Base-by-base conservation (phyloP, 2,888 invertebrate genomes). In the Saturnia japonica region DNA sequence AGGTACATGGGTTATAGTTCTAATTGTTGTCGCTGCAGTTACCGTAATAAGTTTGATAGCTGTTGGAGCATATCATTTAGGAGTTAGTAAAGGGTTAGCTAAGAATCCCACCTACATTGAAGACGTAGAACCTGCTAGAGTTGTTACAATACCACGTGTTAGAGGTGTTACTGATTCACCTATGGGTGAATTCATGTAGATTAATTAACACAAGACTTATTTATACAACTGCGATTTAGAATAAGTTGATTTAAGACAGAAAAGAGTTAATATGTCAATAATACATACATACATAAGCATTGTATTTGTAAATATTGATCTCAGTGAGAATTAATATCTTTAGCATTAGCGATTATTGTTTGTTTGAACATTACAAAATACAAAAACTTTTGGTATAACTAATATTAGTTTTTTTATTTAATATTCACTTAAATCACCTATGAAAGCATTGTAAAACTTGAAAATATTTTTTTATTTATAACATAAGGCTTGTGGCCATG, bases 61-160 rank as follows among this genome's bases (percentile, higher is more conserved):
- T 7, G 76, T 82, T 16, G 70, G 78, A 43, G 76, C 82, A 1
- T 86, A 84, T 73, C 76, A 82, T 67, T 73, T 75, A 25, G 85
- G 85, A 1, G 82, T 80, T 71, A 47, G 2, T 66, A 28, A 25
- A 28, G 64, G 70, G 47, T 22, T 64, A 47, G 45, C 25, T 19
- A 64, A 64, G 34, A 70, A 64, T 22, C 67, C 71, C 16, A 28
- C 70, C 12, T 70, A 75, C 12, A 68, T 74, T 11, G 80, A 78
- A 43, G 76, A 77, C 0, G 25, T 73, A 0, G 80, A 80, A 68
- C 78, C 80, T 0, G 74, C 78, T 0, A 76, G 70, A 67, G 78
- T 79, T 1, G 73, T 80, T 1, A 74, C 70, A 8, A 74, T 77
- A 69, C 77, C 76, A 25, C 71, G 77, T 22, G 73, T 72, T 12